Evolutionary conservation across 2,888 invertebrate genomes (phyloP), one percentile per base, ranked within the genome.

Genomic region (Brenthis daphne): DNA sequence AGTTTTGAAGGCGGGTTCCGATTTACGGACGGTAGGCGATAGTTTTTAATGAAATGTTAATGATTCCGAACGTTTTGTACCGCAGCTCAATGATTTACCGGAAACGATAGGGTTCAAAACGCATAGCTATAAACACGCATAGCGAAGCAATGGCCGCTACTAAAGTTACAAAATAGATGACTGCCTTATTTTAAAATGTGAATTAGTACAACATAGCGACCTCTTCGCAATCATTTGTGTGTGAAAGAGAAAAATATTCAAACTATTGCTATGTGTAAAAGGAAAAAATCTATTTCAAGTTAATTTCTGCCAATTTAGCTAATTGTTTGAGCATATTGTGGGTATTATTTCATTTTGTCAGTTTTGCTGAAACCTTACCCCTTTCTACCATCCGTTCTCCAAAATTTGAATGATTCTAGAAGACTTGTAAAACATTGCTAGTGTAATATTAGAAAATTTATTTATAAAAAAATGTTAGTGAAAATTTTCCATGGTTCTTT

Each of bases 61-160:
- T 67, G 54, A 83, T 86, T 88, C 82, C 84, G 85, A 81, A 83
- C 83, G 84, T 86, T 88, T 88, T 87, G 83, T 68, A 64, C 57
- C 64, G 82, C 88, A 88, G 88, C 89, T 88, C 89, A 88, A 88
- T 85, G 77, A 77, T 75, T 78, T 67, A 65, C 77, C 80, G 77
- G 77, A 79, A 77, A 77, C 77, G 58, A 63, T 63, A 79, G 71
- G 64, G 71, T 73, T 73, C 81, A 82, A 76, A 80, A 77, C 78
- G 81, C 78, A 78, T 82, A 82, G 81, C 80, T 64, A 70, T 70
- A 70, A 70, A 3, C 29, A 29, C 68, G 73, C 55, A 58, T 58
- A 53, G 57, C 37, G 14, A 58, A 29, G 65, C 65, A 65, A 65
- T 65, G 57, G 37, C 57, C 53, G 37, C 65, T 43, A 61, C 56